These are phyloP conservation scores for Ancistrus triradiatus DNA, from an alignment of 2,113 vertebrate genomes.

Conservation along the genomic window DNA sequence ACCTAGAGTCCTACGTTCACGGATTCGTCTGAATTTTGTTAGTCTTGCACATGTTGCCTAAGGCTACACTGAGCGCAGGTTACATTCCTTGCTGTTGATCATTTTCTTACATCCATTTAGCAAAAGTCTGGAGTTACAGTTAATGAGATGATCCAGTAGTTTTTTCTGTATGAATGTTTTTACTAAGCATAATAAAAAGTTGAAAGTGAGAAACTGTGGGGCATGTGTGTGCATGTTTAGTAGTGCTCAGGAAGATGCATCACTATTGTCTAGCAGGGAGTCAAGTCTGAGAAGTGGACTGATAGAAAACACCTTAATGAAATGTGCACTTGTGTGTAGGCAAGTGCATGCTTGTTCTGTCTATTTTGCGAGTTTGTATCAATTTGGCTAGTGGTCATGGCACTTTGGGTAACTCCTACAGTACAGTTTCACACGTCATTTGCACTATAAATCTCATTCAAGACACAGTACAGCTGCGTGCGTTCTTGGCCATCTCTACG, in stretches of 20 bases:
- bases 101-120: constrained; percentile 15
- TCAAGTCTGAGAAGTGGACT: background rate
- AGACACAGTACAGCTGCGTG: constrained; percentile 4
- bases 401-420: background rate
- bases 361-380: constrained; percentile 1
- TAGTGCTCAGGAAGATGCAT: background rate
- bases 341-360: background rate
- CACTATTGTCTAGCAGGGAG: background rate
- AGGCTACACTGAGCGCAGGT: constrained; percentile 5
- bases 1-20: too few relatives aligned
- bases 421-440: background rate
- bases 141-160: too few relatives aligned
- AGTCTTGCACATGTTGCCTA: too few relatives aligned
- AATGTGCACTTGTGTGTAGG: background rate
- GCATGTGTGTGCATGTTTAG: constrained; percentile 7
- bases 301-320: constrained; percentile 4
- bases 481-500: background rate
- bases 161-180: background rate
- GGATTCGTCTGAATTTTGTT: too few relatives aligned
- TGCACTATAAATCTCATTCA: constrained; percentile 3
- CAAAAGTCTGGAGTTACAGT: too few relatives aligned
- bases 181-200: background rate
- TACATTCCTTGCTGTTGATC: constrained; percentile 6
- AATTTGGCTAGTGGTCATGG: background rate
- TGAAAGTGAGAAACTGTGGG: constrained; percentile 4